A percentile compares a stretch with the other conserved stretches of the same genome.
These are phyloP conservation scores for Aphodius granarius DNA, from an alignment of 2,888 invertebrate species.

Conservation along the genomic window DNA sequence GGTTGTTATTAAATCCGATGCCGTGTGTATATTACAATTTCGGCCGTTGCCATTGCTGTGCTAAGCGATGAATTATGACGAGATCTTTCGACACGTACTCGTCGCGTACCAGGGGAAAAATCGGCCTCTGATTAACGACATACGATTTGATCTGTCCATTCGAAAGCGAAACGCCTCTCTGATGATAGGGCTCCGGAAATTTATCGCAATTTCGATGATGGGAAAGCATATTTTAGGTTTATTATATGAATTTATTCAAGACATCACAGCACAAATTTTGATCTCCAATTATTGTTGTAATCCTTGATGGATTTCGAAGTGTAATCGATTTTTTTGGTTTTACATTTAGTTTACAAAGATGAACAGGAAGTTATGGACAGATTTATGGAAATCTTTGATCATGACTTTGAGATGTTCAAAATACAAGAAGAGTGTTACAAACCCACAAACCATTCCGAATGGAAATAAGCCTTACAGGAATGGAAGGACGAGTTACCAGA, in stretches of 20 bases:
- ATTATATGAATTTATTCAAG: too few species aligned
- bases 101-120: neutral
- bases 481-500: neutral
- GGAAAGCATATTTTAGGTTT: conserved; percentile 1
- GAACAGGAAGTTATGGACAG: too few species aligned
- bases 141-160: conserved; percentile 4
- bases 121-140: neutral
- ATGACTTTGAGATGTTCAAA: too few species aligned
- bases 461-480: neutral
- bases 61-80: conserved; percentile 1
- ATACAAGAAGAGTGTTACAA: too few species aligned
- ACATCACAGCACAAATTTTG: too few species aligned
- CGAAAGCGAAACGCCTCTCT: neutral
- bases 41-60: neutral
- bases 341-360: too few species aligned
- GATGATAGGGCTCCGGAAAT: conserved; percentile 11
- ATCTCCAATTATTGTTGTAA: too few species aligned
- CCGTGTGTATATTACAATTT: conserved; percentile 4
- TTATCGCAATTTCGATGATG: conserved; percentile 1
- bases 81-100: conserved; percentile 12
- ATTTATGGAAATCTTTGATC: too few species aligned
- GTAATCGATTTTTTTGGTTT: too few species aligned
- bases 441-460: neutral
- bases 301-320: too few species aligned
- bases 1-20: conserved; percentile 6